Evolutionary conservation across 2,113 vertebrate genomes (phyloP), one percentile per base, ranked within the genome.

Genomic region (Empidonax alnorum): DNA sequence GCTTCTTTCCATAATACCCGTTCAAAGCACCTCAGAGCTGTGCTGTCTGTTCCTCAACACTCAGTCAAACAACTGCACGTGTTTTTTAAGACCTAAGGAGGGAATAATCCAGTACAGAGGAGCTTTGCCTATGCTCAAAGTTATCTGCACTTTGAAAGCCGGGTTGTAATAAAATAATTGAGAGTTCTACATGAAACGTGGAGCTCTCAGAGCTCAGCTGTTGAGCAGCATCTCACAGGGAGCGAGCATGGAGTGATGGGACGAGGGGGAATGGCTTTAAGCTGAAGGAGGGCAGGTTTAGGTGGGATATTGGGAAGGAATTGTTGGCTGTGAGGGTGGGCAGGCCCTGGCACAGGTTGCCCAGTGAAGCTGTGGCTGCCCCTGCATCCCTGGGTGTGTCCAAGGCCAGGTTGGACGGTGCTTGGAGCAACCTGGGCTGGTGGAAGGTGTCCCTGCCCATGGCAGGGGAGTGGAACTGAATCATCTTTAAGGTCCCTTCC

Each of bases 401-500:
- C 55, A 8, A 56, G 58, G 50, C 3, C 35, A 27, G 31, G 17
- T 1, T 42, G 35, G n/a, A 21, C 0, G 1, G 47, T 19, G 20
- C 39, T 78, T 16, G n/a, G 75, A 56, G 58, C 58, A 65, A 0
- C 13, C 21, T 65, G 75, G 42, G 9, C 2, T 0, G 8, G 58
- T 56, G 75, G 30, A 2, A 31, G 49, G 25, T 63, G 44, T 63
- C n/a, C 10, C 75, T 87, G 66, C 49, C 33, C 23, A 7, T 16
- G 19, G 19, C 39, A 31, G 31, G 44, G 9, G 21, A 21, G 8
- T 46, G 33, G 39, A 0, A 35, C 11, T 35, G n/a, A 30, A 12
- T 41, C 9, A 2, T 8, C 8, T 65, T 72, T 31, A 31, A 66
- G 66, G 12, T 49, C 16, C 14, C 22, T 61, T 18, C 59, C 25